Evolutionary conservation across 2,888 invertebrate genomes (phyloP).

Genomic region (Idaea dimidiata): DNA sequence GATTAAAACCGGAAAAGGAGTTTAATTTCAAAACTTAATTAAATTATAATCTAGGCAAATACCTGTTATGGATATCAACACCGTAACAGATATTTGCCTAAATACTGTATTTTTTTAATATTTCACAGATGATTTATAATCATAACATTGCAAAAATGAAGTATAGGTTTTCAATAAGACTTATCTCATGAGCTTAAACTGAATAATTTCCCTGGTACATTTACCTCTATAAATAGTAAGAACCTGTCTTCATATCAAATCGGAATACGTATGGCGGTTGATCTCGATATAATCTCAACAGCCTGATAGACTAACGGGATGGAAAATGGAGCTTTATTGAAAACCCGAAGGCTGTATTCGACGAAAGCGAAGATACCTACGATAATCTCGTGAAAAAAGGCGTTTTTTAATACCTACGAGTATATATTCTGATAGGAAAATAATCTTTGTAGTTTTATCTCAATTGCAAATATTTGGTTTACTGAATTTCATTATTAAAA

Average conservation of each 20-base stretch:
- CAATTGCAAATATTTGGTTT: too few species aligned
- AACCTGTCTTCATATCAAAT: background rate
- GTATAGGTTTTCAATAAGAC: background rate
- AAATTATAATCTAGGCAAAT: too few species aligned
- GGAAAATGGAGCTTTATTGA: background rate
- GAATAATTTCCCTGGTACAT: background rate
- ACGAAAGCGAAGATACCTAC: background rate
- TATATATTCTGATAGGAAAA: too few species aligned
- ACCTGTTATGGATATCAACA: too few species aligned
- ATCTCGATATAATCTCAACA: background rate
- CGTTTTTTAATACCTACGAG: background rate
- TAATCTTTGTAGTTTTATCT: too few species aligned
- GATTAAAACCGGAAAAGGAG: too few species aligned
- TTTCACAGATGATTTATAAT: background rate
- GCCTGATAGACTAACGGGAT: background rate
- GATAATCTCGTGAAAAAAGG: background rate
- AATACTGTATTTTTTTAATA: background rate
- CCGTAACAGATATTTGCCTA: too few species aligned
- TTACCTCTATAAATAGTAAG: background rate
- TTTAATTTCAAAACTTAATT: too few species aligned
- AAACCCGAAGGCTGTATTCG: background rate
- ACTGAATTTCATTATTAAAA: too few species aligned
- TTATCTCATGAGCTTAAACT: background rate
- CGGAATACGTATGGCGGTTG: background rate
- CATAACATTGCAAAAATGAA: background rate